Conservation (phyloP, 2,113 vertebrate species). For the Paraplagusia blochii region DNA sequence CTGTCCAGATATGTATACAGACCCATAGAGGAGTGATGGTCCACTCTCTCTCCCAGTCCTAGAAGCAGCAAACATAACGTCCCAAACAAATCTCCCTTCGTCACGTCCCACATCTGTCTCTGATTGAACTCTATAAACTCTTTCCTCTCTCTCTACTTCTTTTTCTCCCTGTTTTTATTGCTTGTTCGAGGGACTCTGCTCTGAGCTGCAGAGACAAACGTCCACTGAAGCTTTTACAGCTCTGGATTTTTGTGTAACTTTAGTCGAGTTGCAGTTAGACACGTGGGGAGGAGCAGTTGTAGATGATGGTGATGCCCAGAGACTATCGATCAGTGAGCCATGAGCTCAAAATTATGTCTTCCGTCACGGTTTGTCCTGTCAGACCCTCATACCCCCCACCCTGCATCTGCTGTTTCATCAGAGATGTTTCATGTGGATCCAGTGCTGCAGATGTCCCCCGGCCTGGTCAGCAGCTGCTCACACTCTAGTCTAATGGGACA, state of each 20-base stretch:
- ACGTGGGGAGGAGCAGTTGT: slow-evolving; percentile 41
- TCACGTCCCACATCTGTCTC: slow-evolving; percentile 62
- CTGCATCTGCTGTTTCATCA: slow-evolving; percentile 17
- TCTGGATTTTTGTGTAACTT: slow-evolving; percentile 35
- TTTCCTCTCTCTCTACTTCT: slow-evolving; percentile 1
- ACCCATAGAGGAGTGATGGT: neutral
- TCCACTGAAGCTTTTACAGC: slow-evolving; percentile 10
- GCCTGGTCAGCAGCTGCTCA: slow-evolving; percentile 51
- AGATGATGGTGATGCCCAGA: slow-evolving; percentile 9
- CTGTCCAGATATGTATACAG: slow-evolving; percentile 22
- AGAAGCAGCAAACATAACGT: slow-evolving; percentile 19
- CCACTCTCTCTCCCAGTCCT: slow-evolving; percentile 20
- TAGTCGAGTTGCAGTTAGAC: neutral
- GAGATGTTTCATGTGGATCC: slow-evolving; percentile 48
- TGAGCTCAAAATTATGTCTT: slow-evolving; percentile 6
- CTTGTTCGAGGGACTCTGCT: slow-evolving; percentile 22
- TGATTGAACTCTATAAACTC: slow-evolving; percentile 41
- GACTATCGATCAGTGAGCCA: slow-evolving; percentile 10
- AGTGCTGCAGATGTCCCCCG: slow-evolving; percentile 56
- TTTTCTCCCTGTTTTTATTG: neutral
- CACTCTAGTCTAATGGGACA: slow-evolving; percentile 35
- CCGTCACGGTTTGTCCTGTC: slow-evolving; percentile 40
- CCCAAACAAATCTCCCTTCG: slow-evolving; percentile 14
- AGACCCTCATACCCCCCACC: slow-evolving; percentile 8
- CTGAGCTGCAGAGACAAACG: slow-evolving; percentile 8